phyloP scores from a whole-genome alignment of 2,888 invertebrate species.

The Geotrupes spiniger region DNA sequence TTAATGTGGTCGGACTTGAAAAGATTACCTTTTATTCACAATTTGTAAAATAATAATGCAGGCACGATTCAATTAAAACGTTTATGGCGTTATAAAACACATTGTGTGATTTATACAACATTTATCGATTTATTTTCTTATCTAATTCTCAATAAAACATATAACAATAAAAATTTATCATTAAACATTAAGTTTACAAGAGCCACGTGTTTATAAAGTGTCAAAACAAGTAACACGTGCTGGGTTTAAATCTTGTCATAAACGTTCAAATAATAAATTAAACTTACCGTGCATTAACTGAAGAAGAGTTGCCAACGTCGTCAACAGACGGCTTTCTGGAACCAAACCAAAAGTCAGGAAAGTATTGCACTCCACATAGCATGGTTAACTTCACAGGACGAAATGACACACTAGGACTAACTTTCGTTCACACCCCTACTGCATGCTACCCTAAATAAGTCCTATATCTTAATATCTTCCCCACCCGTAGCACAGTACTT shows the following conservation, averaged over 20 bases:
- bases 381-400: slow-evolving; percentile 27
- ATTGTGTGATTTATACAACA: too few species aligned
- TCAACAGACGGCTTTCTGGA: slow-evolving; percentile 84
- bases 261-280: slow-evolving; percentile 12
- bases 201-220: not conserved
- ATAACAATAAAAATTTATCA: too few species aligned
- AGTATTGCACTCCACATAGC: slow-evolving; percentile 41
- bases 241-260: too few species aligned
- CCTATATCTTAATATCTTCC: slow-evolving; percentile 42
- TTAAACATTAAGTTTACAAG: too few species aligned
- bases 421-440: slow-evolving; percentile 38
- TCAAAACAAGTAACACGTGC: not conserved
- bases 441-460: slow-evolving; percentile 46
- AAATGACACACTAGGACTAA: slow-evolving; percentile 30
- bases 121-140: too few species aligned
- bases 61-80: too few species aligned
- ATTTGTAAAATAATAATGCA: too few species aligned
- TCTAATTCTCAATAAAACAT: too few species aligned
- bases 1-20: too few species aligned
- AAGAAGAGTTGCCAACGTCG: slow-evolving; percentile 79
- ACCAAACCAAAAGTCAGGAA: slow-evolving; percentile 53
- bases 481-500: slow-evolving; percentile 27
- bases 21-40: too few species aligned
- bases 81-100: too few species aligned
- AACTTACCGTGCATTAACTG: slow-evolving; percentile 87